Evolutionary conservation across 2,888 invertebrate genomes (phyloP), one percentile per base, ranked within the genome.

Genomic region (Drosophila neotestacea): DNA sequence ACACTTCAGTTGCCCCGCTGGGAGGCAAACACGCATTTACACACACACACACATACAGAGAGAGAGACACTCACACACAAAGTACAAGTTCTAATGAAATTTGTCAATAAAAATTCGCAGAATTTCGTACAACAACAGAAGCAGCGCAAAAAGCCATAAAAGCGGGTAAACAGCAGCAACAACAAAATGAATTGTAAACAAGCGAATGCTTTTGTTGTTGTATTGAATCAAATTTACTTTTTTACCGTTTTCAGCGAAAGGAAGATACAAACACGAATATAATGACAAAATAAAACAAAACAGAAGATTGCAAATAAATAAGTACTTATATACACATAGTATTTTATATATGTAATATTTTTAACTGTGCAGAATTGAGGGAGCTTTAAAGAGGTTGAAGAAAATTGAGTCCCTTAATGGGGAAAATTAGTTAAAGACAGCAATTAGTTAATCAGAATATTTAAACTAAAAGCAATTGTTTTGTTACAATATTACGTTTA

Each of bases 201-300:
- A 72, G 77, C 68, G 69, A 79, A 63, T 59, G 67, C 54, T 59
- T 68, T 73, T 76, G 71, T 73, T 73, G 71, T 62, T 56, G 56
- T 70, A 77, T 79, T 70, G 79, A 81, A 91, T 79, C 78, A 91
- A 91, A 90, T 90, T 90, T 91, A 91, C 90, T 90, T 90, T 90
- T 91, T 90, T 91, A 90, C 90, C 90, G 91, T 91, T 90, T 91
- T 88, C 79, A 90, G 91, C 90, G 90, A 91, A 91, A 90, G 90
- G 90, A 89, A 85, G 79, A 79, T 77, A 76, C 82, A 68, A 64
- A 62, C 67, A 81, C 54, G 58, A 52, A 76, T 56, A 7, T 13
- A 32, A 41, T 36, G n/a, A 30, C 6, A 51, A 48, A 22, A 22
- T 3, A 22, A 22, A 36, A 36, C 22, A 52, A 11, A 59, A 39